Evolutionary conservation across 2,113 vertebrate species (phyloP), one percentile per base, ranked within the genome.

Genomic region (Ursus arctos): DNA sequence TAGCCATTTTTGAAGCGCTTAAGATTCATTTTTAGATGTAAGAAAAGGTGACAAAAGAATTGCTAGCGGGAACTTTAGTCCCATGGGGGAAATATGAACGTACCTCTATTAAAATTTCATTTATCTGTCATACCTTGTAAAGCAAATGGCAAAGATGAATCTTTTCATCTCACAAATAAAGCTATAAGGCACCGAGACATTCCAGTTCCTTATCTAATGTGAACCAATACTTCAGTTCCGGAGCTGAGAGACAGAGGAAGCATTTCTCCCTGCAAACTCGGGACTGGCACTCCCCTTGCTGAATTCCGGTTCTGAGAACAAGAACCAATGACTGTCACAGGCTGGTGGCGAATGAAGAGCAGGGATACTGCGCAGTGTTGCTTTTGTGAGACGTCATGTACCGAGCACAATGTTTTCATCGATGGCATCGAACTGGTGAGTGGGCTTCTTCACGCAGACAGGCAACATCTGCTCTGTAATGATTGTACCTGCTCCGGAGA

Each of bases 1-100:
- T 88, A 97, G 69, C 8, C 49, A 79, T 43, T 72, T 91, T 74
- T 15, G 10, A 72, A 72, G 33, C 40, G 77, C 28, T 94, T 76
- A 69, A 88, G 94, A 76, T 91, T 93, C 47, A 91, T 43, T 94
- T 87, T 82, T 57, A 87, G 40, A 15, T 84, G 49, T 95, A 93
- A 88, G 67, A 84, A n/a, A 90, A 49, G 0, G 19, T 94, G 83
- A 94, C 43, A 67, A 90, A 90, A 82, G 2, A 83, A 87, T 87
- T 2, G 15, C 77, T 93, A 49, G 47, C 63, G 71, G 22, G n/a
- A 19, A 81, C 28, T 33, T 92, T 72, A 53, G 28, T 63, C 15
- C 72, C 21, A 7, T 5, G 24, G 5, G 47, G 40, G 33, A 97
- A 72, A 57, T 65, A 71, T 67, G 76, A 74, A 92, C 71, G 24